Base-by-base conservation (phyloP, 2,888 invertebrate genomes). In the Magallana nippona region DNA sequence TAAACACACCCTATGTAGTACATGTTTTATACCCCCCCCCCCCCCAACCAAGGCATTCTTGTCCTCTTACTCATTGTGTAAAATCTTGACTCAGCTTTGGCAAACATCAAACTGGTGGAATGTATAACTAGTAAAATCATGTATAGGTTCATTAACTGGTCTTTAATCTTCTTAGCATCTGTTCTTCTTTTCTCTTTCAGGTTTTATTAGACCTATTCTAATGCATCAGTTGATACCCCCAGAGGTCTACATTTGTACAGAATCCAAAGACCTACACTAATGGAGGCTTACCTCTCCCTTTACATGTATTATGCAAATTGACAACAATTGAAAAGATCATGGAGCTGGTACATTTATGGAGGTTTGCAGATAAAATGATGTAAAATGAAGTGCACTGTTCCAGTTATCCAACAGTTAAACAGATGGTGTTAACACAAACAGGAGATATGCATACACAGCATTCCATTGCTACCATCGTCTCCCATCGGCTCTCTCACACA, bases 61-160 rank as follows among this genome's bases (percentile, higher is more conserved):
- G 22, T 15, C 71, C 15, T 71, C 71, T 71, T 71, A 71, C 71
- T 71, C 71, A 71, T 27, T 71, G 71, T 71, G 71, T 71, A 13
- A 71, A 71, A 32, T 32, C 71, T 27, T 13, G 32, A 71, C 71
- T 71, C 71, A 71, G 15, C 63, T 63, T 63, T 63, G 63, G 63
- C 71, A 27, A 71, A 71, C 71, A 71, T 71, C 27, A 71, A 71
- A 71, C 32, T 71, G 27, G 32, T 32, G 27, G 71, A 71, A 71
- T 71, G 13, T 71, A 71, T 32, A 27, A 71, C 15, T 19, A 60
- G 19, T 19, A 19, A 3, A 60, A 60, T 19, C 19, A 13, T 71
- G 71, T 71, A 44, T 44, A 27, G 71, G 22, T 71, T 71, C 71
- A 71, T 71, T 71, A 71, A 71, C 71, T 71, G 27, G 15, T 27